A percentile compares a stretch with the other conserved stretches of the same genome.
These are phyloP conservation scores for Dorcus hopei DNA, from an alignment of 2,888 invertebrate species.

Conservation along the genomic window DNA sequence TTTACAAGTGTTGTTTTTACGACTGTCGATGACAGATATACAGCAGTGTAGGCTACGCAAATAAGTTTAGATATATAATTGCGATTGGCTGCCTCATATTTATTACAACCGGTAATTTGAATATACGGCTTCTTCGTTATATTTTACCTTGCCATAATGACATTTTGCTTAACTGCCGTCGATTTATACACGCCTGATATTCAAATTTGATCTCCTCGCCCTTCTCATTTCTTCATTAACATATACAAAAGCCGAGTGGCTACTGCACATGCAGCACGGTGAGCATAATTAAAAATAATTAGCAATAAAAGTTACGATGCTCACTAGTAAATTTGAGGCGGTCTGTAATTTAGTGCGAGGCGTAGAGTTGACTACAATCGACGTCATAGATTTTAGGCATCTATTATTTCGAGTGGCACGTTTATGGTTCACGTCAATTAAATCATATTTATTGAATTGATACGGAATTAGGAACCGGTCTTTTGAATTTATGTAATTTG, in stretches of 20 bases:
- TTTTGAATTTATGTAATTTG: neutral
- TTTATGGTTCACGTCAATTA: constrained; percentile 14
- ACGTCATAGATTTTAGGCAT: neutral
- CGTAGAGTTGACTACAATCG: neutral
- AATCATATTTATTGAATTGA: constrained; percentile 20
- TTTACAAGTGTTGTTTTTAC: constrained; percentile 12
- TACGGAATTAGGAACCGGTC: constrained; percentile 5
- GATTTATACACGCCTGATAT: constrained; percentile 2
- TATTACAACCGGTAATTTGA: constrained; percentile 36
- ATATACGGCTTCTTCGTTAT: constrained; percentile 31
- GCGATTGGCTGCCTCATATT: constrained; percentile 33
- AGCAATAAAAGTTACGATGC: too few species aligned
- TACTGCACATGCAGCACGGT: too few species aligned
- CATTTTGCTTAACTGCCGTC: neutral
- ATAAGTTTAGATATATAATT: constrained; percentile 23
- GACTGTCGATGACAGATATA: constrained; percentile 16
- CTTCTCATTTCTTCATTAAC: neutral
- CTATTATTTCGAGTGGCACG: neutral
- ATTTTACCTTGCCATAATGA: constrained; percentile 23
- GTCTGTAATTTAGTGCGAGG: neutral
- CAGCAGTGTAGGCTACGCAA: constrained; percentile 25
- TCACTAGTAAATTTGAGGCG: neutral
- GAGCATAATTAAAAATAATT: too few species aligned
- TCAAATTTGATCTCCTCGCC: neutral
- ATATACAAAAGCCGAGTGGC: too few species aligned